Evolutionary conservation across 2,888 invertebrate genomes (phyloP).

Genomic region (Embidobia sp.): DNA sequence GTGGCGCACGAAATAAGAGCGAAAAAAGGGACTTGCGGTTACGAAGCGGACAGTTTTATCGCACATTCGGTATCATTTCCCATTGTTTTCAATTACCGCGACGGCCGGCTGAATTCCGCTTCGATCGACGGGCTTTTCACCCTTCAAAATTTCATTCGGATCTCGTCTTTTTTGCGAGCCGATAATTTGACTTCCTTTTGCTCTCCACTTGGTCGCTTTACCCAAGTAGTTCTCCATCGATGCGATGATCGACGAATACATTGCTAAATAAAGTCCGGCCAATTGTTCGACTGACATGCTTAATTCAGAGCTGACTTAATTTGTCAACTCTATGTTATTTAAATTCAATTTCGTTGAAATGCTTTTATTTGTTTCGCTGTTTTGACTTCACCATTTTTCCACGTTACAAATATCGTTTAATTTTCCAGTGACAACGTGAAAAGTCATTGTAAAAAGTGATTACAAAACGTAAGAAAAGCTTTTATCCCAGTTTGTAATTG

Average conservation of each 20-base stretch:
- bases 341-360: too few relatives aligned
- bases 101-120: constrained; percentile 58
- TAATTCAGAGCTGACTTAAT: constrained; percentile 18
- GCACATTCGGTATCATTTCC: constrained; percentile 64
- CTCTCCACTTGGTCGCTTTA: too few relatives aligned
- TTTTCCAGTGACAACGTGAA: too few relatives aligned
- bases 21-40: constrained; percentile 29
- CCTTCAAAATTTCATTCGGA: constrained; percentile 54
- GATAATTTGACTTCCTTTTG: constrained; percentile 18
- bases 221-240: constrained; percentile 1
- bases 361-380: too few relatives aligned
- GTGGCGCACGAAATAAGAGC: background rate
- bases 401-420: too few relatives aligned
- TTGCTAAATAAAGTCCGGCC: constrained; percentile 38
- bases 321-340: too few relatives aligned
- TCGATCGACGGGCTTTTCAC: constrained; percentile 50
- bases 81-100: constrained; percentile 70
- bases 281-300: constrained; percentile 41
- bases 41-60: constrained; percentile 67
- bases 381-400: too few relatives aligned
- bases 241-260: constrained; percentile 34
- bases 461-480: too few relatives aligned
- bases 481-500: too few relatives aligned
- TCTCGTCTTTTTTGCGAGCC: constrained; percentile 53
- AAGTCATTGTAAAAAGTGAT: too few relatives aligned